phyloP scores from a whole-genome alignment of 2,113 vertebrate genomes.

The Ptychochromis oligacanthus region DNA sequence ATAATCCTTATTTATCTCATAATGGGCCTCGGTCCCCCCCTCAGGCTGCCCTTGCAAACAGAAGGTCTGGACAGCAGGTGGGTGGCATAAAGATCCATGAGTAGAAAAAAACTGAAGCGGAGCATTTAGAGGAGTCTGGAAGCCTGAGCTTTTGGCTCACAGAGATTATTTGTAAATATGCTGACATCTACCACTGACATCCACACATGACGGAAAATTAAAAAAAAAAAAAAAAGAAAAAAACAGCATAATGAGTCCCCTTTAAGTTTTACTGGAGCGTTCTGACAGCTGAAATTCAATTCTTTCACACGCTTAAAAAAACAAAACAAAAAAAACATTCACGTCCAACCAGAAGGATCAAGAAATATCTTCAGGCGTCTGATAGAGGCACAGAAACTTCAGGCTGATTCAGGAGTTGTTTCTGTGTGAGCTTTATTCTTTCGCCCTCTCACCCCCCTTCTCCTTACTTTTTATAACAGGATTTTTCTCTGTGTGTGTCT shows the following conservation, averaged over 20 bases:
- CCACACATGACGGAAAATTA: neutral
- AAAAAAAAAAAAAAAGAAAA: too few relatives aligned
- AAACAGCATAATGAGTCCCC: neutral
- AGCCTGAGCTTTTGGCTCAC: neutral
- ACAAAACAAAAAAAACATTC: neutral
- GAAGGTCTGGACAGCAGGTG: neutral
- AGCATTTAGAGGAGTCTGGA: neutral
- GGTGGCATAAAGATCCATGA: neutral
- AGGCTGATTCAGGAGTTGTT: slow-evolving; percentile 22
- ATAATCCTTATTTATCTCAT: too few relatives aligned
- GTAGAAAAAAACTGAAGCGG: neutral
- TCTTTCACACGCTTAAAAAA: neutral
- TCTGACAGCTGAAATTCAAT: neutral
- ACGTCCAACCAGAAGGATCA: neutral
- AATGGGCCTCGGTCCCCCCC: neutral
- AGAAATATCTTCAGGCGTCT: neutral
- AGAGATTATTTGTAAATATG: neutral
- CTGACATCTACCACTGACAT: neutral
- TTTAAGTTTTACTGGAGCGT: neutral
- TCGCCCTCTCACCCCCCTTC: neutral
- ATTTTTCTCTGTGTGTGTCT: slow-evolving; percentile 33
- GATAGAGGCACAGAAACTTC: slow-evolving; percentile 10
- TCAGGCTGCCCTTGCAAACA: neutral
- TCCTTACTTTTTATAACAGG: neutral
- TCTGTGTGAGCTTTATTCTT: slow-evolving; percentile 1